phyloP scores from a whole-genome alignment of 2,113 vertebrate species.

The Chiloscyllium plagiosum region DNA sequence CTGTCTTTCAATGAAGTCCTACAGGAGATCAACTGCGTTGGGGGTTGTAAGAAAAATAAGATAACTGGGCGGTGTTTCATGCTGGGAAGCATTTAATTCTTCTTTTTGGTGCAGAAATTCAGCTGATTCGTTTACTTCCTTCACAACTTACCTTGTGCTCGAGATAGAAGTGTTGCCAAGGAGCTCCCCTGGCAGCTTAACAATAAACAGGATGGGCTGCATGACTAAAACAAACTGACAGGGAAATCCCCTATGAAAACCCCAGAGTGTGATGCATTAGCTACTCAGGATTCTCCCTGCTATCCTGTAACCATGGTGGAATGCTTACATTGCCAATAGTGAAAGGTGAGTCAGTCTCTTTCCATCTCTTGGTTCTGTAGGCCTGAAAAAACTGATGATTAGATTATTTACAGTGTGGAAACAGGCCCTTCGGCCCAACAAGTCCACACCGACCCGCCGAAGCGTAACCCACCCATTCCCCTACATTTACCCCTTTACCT shows the following conservation, averaged over 20 bases:
- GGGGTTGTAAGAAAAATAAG: background rate
- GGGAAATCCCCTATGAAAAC: background rate
- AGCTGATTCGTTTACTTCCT: background rate
- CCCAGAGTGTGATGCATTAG: background rate
- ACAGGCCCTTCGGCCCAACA: too few relatives aligned
- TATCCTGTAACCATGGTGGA: too few relatives aligned
- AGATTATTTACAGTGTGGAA: too few relatives aligned
- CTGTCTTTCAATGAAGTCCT: background rate
- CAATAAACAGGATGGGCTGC: background rate
- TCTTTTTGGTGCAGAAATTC: background rate
- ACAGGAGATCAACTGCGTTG: background rate
- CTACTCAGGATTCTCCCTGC: background rate
- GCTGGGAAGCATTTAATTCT: background rate
- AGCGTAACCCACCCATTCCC: too few relatives aligned
- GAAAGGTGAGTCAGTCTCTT: too few relatives aligned
- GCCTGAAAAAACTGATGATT: too few relatives aligned
- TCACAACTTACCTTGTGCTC: background rate
- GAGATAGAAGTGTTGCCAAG: background rate
- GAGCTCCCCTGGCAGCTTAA: background rate
- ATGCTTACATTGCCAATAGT: background rate
- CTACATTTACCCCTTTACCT: too few relatives aligned
- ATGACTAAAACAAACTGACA: background rate
- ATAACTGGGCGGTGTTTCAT: background rate
- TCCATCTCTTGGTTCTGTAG: too few relatives aligned
- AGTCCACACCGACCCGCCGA: too few relatives aligned